These are phyloP conservation scores for Entomobrya multifasciata DNA, from an alignment of 2,888 invertebrate genomes.

Conservation along the genomic window DNA sequence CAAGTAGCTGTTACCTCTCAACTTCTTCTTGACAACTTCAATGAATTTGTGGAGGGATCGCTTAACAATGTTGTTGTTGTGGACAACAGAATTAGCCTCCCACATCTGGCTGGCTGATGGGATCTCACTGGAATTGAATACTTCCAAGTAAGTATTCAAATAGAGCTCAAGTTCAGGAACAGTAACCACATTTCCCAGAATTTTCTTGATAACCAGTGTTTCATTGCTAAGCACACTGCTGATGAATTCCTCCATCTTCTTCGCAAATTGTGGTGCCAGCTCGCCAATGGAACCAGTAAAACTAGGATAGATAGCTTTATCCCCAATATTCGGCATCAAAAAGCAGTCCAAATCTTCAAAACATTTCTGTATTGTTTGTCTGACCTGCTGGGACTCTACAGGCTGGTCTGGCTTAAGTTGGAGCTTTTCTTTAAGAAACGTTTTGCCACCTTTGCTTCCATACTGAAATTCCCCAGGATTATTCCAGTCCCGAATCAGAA, in stretches of 20 bases:
- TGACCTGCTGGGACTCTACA: neutral
- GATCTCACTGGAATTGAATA: conserved; percentile 67
- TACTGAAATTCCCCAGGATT: neutral
- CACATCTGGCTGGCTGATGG: conserved; percentile 7
- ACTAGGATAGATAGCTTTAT: too few species aligned
- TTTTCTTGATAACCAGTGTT: too few species aligned
- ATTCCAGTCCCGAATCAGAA: neutral
- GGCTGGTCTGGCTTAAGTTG: neutral
- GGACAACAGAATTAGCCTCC: conserved; percentile 42
- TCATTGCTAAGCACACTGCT: too few species aligned
- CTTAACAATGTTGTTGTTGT: neutral
- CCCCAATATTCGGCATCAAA: neutral
- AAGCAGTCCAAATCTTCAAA: neutral
- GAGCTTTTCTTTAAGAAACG: neutral
- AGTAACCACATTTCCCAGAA: too few species aligned
- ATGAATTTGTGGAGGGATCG: conserved; percentile 26
- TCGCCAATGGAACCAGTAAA: too few species aligned
- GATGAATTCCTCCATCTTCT: too few species aligned
- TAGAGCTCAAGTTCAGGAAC: conserved; percentile 23
- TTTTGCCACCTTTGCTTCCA: neutral
- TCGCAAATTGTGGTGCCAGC: too few species aligned
- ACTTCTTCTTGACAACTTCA: neutral
- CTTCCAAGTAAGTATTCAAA: conserved; percentile 51
- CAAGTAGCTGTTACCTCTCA: conserved; percentile 26
- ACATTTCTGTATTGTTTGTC: neutral